These are phyloP conservation scores for Montipora capitata DNA, from an alignment of 92 coral and sea anemone species.

Conservation along the genomic window DNA sequence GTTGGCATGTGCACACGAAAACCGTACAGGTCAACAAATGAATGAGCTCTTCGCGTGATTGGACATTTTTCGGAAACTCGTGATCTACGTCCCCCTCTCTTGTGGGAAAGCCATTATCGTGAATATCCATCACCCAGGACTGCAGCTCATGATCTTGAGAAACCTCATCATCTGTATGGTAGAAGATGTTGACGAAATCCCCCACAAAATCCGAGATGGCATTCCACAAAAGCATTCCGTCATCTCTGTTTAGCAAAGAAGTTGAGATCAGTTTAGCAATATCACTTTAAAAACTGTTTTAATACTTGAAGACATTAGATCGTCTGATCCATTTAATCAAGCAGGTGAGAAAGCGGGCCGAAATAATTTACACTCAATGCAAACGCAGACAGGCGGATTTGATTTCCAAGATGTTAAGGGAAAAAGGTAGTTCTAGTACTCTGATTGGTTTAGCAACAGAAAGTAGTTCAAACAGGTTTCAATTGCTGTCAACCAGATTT, in stretches of 20 bases:
- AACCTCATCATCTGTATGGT: constrained; percentile 77
- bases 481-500: too few species aligned
- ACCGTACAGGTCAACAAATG: constrained; percentile 79
- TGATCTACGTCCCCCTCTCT: constrained; percentile 81
- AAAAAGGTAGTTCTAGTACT: too few species aligned
- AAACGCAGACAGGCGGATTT: too few species aligned
- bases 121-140: constrained; percentile 80
- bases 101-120: constrained; percentile 81
- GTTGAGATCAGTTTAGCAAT: background rate
- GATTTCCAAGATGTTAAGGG: too few species aligned
- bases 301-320: too few species aligned
- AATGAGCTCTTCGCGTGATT: constrained; percentile 84
- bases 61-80: constrained; percentile 70
- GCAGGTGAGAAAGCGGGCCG: too few species aligned
- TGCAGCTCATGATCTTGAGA: constrained; percentile 81
- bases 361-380: too few species aligned
- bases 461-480: too few species aligned
- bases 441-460: too few species aligned
- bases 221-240: constrained; percentile 83
- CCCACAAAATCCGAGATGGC: constrained; percentile 77
- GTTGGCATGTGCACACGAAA: constrained; percentile 90
- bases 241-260: constrained; percentile 68
- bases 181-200: constrained; percentile 71
- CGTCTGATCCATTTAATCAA: too few species aligned
- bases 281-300: too few species aligned